Evolutionary conservation across 2,113 vertebrate species (phyloP).

Genomic region (Ascaphus truei): DNA sequence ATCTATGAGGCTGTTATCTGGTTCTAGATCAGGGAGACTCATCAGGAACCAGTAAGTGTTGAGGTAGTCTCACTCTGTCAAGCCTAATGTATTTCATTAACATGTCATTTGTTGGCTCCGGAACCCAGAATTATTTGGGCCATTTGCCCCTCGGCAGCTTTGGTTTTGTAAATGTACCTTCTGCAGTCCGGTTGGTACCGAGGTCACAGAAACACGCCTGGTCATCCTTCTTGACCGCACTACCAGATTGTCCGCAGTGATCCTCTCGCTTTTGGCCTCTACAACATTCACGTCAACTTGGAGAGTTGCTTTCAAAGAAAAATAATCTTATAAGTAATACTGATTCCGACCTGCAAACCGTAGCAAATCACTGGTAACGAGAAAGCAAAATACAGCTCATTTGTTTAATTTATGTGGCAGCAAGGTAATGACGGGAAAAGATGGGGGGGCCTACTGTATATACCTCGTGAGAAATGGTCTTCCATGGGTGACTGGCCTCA

Average conservation of each 20-base stretch:
- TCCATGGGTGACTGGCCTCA: not conserved
- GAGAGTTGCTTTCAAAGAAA: conserved; percentile 41
- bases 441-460: not conserved
- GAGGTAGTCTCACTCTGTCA: too few relatives aligned
- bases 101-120: too few relatives aligned
- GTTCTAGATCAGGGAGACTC: too few relatives aligned
- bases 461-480: too few relatives aligned
- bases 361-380: too few relatives aligned
- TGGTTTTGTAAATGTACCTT: too few relatives aligned
- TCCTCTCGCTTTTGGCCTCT: conserved; percentile 48
- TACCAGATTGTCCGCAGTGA: conserved; percentile 27
- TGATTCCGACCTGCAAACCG: not conserved
- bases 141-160: too few relatives aligned
- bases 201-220: conserved; percentile 45
- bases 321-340: conserved; percentile 3
- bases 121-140: too few relatives aligned
- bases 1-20: too few relatives aligned
- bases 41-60: too few relatives aligned
- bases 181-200: conserved; percentile 41
- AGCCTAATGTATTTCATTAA: too few relatives aligned
- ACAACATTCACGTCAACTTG: conserved; percentile 49
- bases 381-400: not conserved
- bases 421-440: not conserved
- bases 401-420: not conserved
- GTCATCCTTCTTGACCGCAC: conserved; percentile 44